Conservation (phyloP, 2,113 vertebrate genomes). For the Sphaerodactylus townsendi region DNA sequence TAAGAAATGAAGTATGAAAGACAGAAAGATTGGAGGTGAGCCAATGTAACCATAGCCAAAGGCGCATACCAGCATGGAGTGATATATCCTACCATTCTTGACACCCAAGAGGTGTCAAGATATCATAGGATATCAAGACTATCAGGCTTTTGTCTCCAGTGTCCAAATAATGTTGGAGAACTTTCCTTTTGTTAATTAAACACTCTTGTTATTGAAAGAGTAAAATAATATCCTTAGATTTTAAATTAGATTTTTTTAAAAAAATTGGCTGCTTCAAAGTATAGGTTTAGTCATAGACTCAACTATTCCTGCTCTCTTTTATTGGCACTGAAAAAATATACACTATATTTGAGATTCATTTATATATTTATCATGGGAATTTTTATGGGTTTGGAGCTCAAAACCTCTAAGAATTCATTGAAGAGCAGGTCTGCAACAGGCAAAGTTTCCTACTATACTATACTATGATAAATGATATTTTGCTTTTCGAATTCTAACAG, state of each 20-base stretch:
- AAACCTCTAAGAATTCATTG: constrained; percentile 11
- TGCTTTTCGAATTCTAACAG: constrained; percentile 22
- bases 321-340: constrained; percentile 7
- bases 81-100: background rate
- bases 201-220: background rate
- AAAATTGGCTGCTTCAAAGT: background rate
- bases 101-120: background rate
- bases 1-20: background rate
- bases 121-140: background rate
- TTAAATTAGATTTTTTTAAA: background rate
- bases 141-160: background rate
- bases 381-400: background rate
- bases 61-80: background rate
- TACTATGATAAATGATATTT: background rate
- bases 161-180: background rate
- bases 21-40: background rate
- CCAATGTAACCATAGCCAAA: background rate
- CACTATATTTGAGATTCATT: background rate
- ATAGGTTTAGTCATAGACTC: background rate
- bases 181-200: background rate
- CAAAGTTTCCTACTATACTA: background rate
- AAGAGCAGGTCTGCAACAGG: constrained; percentile 4
- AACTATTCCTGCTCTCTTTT: background rate
- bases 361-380: background rate
- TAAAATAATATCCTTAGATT: no score